A percentile compares a stretch with the other conserved stretches of the same genome.
Conservation (phyloP, 92 coral and sea anemone genomes). For the Epizoanthus rinbou region DNA sequence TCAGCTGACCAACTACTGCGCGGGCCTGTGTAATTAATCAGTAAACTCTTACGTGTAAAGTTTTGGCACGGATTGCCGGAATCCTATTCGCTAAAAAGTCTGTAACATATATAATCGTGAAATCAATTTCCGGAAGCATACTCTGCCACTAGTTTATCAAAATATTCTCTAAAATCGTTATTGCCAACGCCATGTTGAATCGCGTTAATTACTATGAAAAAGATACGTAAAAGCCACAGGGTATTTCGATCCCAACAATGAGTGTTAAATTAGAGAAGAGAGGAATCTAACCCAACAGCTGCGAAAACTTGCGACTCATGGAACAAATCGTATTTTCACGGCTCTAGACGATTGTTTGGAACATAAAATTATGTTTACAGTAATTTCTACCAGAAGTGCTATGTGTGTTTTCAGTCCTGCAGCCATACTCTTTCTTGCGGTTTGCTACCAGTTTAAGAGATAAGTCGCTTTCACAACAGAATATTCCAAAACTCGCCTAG, state of each 20-base stretch:
- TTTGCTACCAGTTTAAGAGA: background rate
- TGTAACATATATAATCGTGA: background rate
- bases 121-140: constrained; percentile 24
- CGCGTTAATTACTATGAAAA: constrained; percentile 33
- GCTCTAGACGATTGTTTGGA: constrained; percentile 8
- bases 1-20: constrained; percentile 30
- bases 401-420: background rate
- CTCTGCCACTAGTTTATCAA: background rate
- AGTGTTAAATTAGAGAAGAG: constrained; percentile 19
- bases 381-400: background rate
- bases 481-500: background rate
- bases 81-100: constrained; percentile 4
- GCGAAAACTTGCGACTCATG: constrained; percentile 1
- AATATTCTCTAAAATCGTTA: constrained; percentile 6
- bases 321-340: background rate
- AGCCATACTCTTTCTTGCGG: background rate
- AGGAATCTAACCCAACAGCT: constrained; percentile 14
- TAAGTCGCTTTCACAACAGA: background rate
- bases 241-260: constrained; percentile 14
- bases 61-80: background rate
- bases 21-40: constrained; percentile 17
- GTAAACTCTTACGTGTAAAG: background rate
- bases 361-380: too few species aligned
- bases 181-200: constrained; percentile 6
- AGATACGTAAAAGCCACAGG: constrained; percentile 28